Conservation (phyloP, 2,888 invertebrate species). For the Monopis laevigella region DNA sequence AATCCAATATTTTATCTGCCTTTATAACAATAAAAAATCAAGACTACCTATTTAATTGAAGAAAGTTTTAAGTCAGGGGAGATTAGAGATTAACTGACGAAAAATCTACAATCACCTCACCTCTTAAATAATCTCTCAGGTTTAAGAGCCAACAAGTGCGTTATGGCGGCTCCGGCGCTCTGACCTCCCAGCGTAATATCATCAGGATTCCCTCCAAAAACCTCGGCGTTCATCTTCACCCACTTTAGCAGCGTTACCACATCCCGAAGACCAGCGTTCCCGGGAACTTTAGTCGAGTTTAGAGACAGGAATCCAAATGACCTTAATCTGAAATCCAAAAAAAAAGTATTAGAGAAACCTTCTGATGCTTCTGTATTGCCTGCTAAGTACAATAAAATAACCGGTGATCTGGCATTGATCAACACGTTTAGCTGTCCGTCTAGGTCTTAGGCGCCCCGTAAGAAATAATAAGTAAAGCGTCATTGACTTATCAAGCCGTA, state of each 20-base stretch:
- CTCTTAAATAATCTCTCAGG: conserved; percentile 40
- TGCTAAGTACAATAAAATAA: no score
- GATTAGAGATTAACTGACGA: background rate
- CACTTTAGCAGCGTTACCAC: conserved; percentile 45
- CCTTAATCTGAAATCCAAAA: conserved; percentile 36
- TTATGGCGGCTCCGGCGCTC: conserved; percentile 44
- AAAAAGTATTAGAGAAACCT: no score
- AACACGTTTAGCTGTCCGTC: no score
- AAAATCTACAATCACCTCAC: conserved; percentile 22
- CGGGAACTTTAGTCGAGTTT: conserved; percentile 40
- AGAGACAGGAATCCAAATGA: conserved; percentile 53
- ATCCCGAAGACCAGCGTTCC: conserved; percentile 57
- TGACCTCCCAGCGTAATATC: conserved; percentile 51
- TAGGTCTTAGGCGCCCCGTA: no score
- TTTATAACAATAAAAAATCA: no score
- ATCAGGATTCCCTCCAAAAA: conserved; percentile 48
- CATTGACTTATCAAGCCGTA: no score
- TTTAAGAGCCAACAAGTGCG: conserved; percentile 42
- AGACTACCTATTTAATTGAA: no score
- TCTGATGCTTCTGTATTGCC: no score
- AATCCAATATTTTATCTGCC: no score
- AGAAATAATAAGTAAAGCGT: no score
- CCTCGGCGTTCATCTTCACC: conserved; percentile 40
- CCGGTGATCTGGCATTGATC: no score
- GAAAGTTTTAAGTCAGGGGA: no score